Conservation (phyloP, 2,113 vertebrate genomes). For the Anolis sagrei region DNA sequence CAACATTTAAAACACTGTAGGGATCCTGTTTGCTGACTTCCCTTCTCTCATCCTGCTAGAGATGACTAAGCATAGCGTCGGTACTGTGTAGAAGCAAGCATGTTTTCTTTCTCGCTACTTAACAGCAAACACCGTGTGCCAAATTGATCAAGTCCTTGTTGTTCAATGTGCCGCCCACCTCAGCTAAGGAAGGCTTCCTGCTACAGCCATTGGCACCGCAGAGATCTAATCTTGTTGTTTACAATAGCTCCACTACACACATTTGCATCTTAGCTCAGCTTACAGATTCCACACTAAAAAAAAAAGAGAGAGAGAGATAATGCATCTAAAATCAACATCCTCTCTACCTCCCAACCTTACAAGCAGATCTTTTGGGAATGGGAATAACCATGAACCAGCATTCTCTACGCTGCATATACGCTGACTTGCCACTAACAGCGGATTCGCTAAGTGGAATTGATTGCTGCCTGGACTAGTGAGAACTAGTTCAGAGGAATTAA, state of each 20-base stretch:
- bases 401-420: background rate
- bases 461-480: background rate
- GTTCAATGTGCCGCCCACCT: background rate
- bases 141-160: background rate
- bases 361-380: background rate
- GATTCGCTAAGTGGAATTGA: background rate
- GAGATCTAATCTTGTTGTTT: background rate
- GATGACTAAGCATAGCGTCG: background rate
- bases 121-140: background rate
- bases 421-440: background rate
- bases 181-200: background rate
- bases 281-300: background rate
- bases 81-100: background rate
- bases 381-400: background rate
- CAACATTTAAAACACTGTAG: background rate
- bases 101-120: slow-evolving; percentile 4
- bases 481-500: background rate
- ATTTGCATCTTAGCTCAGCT: background rate
- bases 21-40: background rate
- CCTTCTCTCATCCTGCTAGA: background rate
- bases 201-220: background rate
- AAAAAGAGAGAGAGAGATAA: background rate
- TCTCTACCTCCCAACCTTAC: background rate
- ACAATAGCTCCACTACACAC: background rate
- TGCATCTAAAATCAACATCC: background rate